A percentile compares a stretch with the other conserved stretches of the same genome.
These are phyloP conservation scores for Crematogaster levior DNA, from an alignment of 2,888 invertebrate genomes.

Conservation along the genomic window DNA sequence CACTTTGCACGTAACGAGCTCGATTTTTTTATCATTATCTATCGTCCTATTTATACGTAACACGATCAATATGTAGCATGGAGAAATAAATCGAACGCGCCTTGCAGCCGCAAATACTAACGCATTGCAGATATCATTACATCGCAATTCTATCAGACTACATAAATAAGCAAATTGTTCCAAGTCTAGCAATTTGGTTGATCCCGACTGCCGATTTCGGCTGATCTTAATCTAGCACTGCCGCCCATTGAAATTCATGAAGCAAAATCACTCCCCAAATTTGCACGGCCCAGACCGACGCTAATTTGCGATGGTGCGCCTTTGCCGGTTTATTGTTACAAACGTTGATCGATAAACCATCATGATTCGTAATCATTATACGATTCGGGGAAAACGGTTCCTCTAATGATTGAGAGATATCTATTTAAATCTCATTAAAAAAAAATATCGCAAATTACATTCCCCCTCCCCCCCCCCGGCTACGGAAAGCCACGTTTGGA, in stretches of 20 bases:
- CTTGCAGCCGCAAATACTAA: background rate
- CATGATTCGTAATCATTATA: background rate
- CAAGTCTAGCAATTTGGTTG: slow-evolving; percentile 66
- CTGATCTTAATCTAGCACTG: slow-evolving; percentile 69
- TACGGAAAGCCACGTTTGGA: background rate
- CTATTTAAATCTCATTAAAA: background rate
- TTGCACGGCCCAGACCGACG: slow-evolving; percentile 60
- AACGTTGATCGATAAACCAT: slow-evolving; percentile 47
- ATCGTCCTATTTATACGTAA: background rate
- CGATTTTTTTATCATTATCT: background rate
- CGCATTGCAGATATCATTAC: slow-evolving; percentile 49
- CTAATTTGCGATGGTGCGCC: slow-evolving; percentile 14
- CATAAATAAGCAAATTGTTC: slow-evolving; percentile 71
- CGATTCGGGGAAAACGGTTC: background rate
- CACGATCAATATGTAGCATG: background rate
- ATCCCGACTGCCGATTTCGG: slow-evolving; percentile 63
- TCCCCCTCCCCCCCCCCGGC: too few relatives aligned
- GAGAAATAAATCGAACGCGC: background rate
- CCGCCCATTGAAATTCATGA: slow-evolving; percentile 72
- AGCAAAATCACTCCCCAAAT: slow-evolving; percentile 69
- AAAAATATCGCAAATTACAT: background rate
- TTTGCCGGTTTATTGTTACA: slow-evolving; percentile 59
- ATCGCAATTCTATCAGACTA: slow-evolving; percentile 42
- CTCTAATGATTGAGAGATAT: background rate
- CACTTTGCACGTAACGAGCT: too few relatives aligned